Base-by-base conservation (phyloP, 92 coral and sea anemone species). In the Siderastrea siderea region DNA sequence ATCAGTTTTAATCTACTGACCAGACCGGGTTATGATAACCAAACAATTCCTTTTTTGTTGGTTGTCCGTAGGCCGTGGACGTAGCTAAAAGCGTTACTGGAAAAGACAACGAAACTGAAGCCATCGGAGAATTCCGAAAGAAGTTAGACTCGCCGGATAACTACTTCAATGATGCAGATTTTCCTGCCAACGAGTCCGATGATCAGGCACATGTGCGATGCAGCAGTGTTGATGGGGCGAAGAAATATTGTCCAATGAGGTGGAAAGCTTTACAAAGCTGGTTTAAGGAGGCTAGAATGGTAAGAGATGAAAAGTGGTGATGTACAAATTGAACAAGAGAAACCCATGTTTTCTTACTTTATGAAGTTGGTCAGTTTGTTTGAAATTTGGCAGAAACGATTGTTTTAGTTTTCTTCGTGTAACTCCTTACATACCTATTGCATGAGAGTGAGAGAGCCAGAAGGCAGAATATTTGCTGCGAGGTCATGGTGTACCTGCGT, bases 211-310 rank as follows among this genome's bases (percentile, higher is more conserved):
- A 89, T 80, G 58, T 6, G 62, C 82, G 60, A 79, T 96, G 99
- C 84, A 89, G 94, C 81, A 86, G 74, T 57, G 17, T 83, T 19
- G 82, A 91, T 26, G 95, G 80, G 14, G 99, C 99, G 12, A 87
- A 93, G 91, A 96, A 88, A 74, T 86, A 95, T 57, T 96, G 99
- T 49, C 99, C 99, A 45, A 86, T 50, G 52, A 83, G 99, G 70
- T 96, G 99, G 98, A 89, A 90, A 65, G 93, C 95, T 8, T 49
- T 96, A 57, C 89, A 85, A 84, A 90, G 81, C 19, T 96, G 99
- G 99, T 96, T 94, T 78, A 81, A 86, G 15, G 96, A 88, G 49
- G 84, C 99, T 5, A 91, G 98, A 86, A 90, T 60, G 96, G 99
- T 95, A 77, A 65, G 95, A 26, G 12, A 2, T 64, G 6, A n/a